A percentile compares a stretch with the other conserved stretches of the same genome.
Conservation (phyloP, 2,797 vertebrate genomes). For the Poeciliopsis gracilis region DNA sequence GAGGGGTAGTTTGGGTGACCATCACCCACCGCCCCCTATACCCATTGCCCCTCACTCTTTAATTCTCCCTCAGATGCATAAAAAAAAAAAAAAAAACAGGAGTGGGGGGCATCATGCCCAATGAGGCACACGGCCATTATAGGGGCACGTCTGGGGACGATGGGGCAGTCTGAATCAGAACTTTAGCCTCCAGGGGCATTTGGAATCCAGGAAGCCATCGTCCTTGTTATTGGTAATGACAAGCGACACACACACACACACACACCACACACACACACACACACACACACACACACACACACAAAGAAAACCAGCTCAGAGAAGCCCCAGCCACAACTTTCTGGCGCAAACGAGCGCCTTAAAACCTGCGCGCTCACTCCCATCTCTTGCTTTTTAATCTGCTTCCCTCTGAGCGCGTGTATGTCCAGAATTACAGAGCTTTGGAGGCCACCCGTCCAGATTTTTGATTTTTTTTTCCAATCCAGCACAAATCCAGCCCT, state of each 20-base stretch:
- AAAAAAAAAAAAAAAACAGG: conserved; percentile 17
- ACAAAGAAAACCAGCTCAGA: conserved; percentile 7
- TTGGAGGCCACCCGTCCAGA: conserved; percentile 72
- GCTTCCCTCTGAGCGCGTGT: conserved; percentile 52
- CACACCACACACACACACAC: not conserved
- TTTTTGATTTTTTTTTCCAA: conserved; percentile 67
- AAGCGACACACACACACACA: not conserved
- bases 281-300: too few relatives aligned
- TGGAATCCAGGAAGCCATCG: conserved; percentile 14
- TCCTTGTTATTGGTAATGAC: conserved; percentile 23
- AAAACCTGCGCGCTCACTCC: conserved; percentile 24
- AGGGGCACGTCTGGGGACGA: conserved; percentile 63
- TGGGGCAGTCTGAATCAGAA: conserved; percentile 57
- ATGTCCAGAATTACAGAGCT: conserved; percentile 74
- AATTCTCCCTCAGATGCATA: conserved; percentile 33
- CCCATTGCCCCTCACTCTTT: conserved; percentile 27
- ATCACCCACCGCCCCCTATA: conserved; percentile 40
- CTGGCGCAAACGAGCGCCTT: conserved; percentile 10
- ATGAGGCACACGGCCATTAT: conserved; percentile 64
- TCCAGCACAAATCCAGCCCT: conserved; percentile 78
- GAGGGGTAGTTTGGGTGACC: conserved; percentile 70
- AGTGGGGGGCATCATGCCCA: conserved; percentile 60
- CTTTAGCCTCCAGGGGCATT: conserved; percentile 56
- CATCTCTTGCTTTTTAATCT: conserved; percentile 69
- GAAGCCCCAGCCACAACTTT: not conserved